Conservation (phyloP, 2,888 invertebrate species). For the Eilema griseolum region DNA sequence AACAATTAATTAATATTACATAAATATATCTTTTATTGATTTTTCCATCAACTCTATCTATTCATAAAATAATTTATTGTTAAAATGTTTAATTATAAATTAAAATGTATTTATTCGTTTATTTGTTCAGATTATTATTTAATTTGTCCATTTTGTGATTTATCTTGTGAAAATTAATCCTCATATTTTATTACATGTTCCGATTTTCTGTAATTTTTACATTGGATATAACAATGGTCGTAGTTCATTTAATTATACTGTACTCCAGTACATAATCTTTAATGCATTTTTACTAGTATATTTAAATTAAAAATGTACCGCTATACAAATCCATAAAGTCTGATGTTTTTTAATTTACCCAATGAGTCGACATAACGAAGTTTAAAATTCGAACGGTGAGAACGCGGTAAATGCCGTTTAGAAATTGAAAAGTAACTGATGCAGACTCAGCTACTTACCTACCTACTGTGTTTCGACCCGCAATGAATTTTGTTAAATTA, state of each 20-base stretch:
- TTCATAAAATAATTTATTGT: constrained; percentile 9
- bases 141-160: constrained; percentile 20
- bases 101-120: neutral
- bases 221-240: no score
- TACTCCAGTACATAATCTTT: no score
- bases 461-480: no score
- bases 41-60: neutral
- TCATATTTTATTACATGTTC: no score
- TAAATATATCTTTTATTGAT: constrained; percentile 27
- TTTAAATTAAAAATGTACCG: no score
- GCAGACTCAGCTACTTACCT: no score
- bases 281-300: no score
- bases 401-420: neutral
- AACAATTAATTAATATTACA: constrained; percentile 19
- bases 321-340: no score
- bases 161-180: neutral
- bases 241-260: no score
- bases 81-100: constrained; percentile 15
- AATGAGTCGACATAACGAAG: neutral
- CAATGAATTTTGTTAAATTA: no score
- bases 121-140: constrained; percentile 11
- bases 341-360: neutral
- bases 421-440: neutral
- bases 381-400: neutral
- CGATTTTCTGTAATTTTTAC: no score